These are phyloP conservation scores for Aepyceros melampus DNA, from an alignment of 2,113 vertebrate genomes.

Conservation along the genomic window DNA sequence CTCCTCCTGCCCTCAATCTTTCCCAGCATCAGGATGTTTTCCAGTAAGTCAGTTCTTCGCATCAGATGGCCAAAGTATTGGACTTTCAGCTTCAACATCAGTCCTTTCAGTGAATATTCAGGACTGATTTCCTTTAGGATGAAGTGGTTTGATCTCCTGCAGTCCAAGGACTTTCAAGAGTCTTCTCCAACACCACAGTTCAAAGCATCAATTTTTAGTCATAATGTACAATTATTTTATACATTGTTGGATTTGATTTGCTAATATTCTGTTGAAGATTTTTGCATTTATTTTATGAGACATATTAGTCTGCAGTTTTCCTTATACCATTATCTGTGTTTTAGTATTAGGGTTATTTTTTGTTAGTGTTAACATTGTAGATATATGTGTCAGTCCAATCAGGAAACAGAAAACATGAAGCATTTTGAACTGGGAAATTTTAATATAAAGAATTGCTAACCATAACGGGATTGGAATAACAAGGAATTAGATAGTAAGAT, in stretches of 20 bases:
- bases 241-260: background rate
- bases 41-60: background rate
- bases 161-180: background rate
- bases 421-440: background rate
- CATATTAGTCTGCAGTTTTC: background rate
- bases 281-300: constrained; percentile 4
- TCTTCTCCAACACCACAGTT: background rate
- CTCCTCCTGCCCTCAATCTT: background rate
- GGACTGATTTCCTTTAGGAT: background rate
- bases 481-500: background rate
- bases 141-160: background rate
- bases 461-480: background rate
- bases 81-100: background rate
- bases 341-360: background rate
- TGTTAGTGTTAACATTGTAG: background rate
- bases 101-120: background rate
- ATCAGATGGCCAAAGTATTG: background rate
- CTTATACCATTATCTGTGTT: background rate
- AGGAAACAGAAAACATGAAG: background rate
- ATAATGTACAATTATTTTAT: background rate
- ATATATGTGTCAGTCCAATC: background rate
- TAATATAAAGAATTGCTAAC: background rate
- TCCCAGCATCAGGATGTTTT: background rate
- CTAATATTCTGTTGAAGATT: background rate
- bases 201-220: background rate